These are phyloP conservation scores for Lipophrys pholis DNA, from an alignment of 2,113 vertebrate genomes.

Conservation along the genomic window DNA sequence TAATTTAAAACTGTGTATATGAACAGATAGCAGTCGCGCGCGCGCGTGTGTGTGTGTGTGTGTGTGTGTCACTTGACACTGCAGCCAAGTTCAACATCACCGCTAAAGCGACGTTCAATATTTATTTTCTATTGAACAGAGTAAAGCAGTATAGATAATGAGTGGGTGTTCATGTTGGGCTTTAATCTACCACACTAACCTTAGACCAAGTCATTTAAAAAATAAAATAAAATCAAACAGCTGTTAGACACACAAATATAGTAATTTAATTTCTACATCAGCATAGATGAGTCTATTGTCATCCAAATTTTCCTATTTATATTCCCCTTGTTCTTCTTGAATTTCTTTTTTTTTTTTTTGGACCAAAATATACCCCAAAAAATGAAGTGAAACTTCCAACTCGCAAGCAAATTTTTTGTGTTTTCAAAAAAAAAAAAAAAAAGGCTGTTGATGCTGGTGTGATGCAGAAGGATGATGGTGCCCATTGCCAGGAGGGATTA, in stretches of 20 bases:
- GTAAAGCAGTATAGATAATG: too few relatives aligned
- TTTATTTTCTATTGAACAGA: slow-evolving; percentile 3
- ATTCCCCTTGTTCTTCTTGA: neutral
- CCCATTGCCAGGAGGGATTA: slow-evolving; percentile 64
- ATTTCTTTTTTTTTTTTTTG: neutral
- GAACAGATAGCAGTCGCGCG: slow-evolving; percentile 10
- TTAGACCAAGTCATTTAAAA: too few relatives aligned
- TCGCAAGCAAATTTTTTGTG: neutral
- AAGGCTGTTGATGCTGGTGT: slow-evolving; percentile 21
- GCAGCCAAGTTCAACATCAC: slow-evolving; percentile 18
- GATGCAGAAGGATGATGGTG: slow-evolving; percentile 31
- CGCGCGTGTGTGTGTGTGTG: neutral
- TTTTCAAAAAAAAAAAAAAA: too few relatives aligned
- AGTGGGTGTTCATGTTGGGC: too few relatives aligned
- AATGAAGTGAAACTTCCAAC: neutral
- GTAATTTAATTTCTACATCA: neutral
- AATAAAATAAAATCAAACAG: too few relatives aligned
- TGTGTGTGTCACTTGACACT: slow-evolving; percentile 13
- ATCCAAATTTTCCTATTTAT: too few relatives aligned
- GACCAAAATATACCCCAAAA: neutral
- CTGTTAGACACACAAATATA: neutral
- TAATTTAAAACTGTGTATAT: slow-evolving; percentile 34
- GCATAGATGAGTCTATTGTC: too few relatives aligned
- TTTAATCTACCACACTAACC: too few relatives aligned
- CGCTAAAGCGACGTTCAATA: slow-evolving; percentile 4